Evolutionary conservation across 2,888 invertebrate genomes (phyloP).

Genomic region (Dioctria rufipes): DNA sequence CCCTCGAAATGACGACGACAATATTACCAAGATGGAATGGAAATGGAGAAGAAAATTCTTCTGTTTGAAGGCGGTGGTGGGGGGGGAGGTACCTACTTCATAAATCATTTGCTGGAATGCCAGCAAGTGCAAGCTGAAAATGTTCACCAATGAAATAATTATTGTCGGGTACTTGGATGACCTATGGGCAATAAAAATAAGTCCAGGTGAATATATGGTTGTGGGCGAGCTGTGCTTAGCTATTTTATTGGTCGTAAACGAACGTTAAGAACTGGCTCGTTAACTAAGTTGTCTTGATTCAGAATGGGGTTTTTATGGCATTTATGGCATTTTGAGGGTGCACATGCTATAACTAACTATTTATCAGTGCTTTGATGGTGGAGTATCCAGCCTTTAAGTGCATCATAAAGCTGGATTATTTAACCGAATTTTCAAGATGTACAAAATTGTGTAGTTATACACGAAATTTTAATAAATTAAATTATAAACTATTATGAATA

Average conservation of each 20-base stretch:
- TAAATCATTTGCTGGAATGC: constrained; percentile 37
- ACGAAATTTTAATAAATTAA: too few relatives aligned
- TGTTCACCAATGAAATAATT: constrained; percentile 53
- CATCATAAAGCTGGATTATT: too few relatives aligned
- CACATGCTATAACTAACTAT: too few relatives aligned
- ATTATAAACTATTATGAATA: too few relatives aligned
- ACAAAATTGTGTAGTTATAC: too few relatives aligned
- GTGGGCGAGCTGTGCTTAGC: neutral
- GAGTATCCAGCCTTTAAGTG: too few relatives aligned
- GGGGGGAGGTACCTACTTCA: neutral
- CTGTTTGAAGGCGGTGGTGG: neutral
- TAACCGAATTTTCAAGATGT: too few relatives aligned
- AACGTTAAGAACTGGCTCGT: neutral
- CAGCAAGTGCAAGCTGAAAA: constrained; percentile 49
- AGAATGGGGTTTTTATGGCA: too few relatives aligned
- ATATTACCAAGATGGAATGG: too few relatives aligned
- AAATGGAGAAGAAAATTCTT: too few relatives aligned
- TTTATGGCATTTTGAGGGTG: too few relatives aligned
- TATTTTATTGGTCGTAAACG: constrained; percentile 16
- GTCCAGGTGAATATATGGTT: neutral
- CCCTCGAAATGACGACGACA: neutral
- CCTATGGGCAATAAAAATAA: constrained; percentile 17
- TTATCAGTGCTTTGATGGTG: too few relatives aligned
- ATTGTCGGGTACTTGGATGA: constrained; percentile 13
- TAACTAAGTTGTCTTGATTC: neutral